Base-by-base conservation (phyloP, 2,888 invertebrate species). In the Alviniconcha strummeri region DNA sequence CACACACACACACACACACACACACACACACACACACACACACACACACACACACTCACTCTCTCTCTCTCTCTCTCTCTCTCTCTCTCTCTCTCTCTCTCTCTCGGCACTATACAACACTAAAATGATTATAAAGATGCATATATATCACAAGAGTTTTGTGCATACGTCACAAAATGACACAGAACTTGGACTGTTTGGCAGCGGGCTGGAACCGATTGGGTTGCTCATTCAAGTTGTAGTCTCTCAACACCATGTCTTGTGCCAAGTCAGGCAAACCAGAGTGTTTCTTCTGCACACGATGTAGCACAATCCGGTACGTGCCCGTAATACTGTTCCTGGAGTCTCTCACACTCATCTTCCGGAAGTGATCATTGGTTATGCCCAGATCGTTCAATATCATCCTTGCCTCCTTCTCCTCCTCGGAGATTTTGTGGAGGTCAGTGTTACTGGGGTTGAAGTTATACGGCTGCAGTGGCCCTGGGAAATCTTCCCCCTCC, bases 301-400 rank as follows among this genome's bases (percentile, higher is more conserved):
- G 88, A 86, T 96, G 96, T 85, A 96, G 94, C 67, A 96, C 94
- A 85, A 96, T 96, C 75, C 96, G 94, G 92, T 96, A 96, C 78
- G 96, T 95, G 13, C 96, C 96, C 78, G 96, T 96, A 69, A 96
- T 94, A 86, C 96, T 95, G 88, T 95, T 96, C 80, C 95, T 94
- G 1, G 96, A 95, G 60, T 96, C 96, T 86, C 95, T 95, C 72
- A 94, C 94, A 52, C 94, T 93, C 52, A 95, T 94, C 69, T 94
- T 94, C 81, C 94, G 94, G 76, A 96, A 92, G 94, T 95, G 95
- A 84, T 95, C 95, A 0, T 95, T 94, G 17, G 94, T 95, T 69
- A 96, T 95, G 1, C 96, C 96, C 71, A 96, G 93, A 55, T 95
- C 94, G 81, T 94, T 92, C 76, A 96, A 92, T 82, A 95, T 93